These are phyloP conservation scores for Teleogryllus oceanicus DNA, from an alignment of 2,888 invertebrate genomes.

Conservation along the genomic window DNA sequence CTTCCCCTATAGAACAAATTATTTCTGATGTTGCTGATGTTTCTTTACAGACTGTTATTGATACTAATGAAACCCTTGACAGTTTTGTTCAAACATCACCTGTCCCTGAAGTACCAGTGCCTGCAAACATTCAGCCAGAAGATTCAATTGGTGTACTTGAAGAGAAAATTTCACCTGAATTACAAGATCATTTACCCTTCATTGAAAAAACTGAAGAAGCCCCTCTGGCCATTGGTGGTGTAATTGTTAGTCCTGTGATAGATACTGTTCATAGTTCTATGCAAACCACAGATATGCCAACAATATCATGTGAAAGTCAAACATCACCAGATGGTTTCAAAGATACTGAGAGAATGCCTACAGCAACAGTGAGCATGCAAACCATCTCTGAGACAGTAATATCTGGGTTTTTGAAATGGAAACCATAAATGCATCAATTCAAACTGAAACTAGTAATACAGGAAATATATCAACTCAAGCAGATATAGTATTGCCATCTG, in stretches of 20 bases:
- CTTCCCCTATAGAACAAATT: too few relatives aligned
- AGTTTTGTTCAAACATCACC: conserved; percentile 52
- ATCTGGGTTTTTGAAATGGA: not conserved
- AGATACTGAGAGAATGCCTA: not conserved
- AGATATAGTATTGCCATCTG: not conserved
- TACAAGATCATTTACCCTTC: too few relatives aligned
- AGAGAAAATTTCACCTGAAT: too few relatives aligned
- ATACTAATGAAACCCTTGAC: conserved; percentile 29
- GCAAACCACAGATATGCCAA: not conserved
- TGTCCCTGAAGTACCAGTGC: conserved; percentile 50
- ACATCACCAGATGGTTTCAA: not conserved
- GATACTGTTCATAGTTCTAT: not conserved
- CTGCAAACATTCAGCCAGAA: conserved; percentile 40
- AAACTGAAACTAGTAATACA: not conserved
- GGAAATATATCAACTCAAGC: not conserved
- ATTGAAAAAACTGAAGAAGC: too few relatives aligned
- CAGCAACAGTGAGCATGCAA: not conserved
- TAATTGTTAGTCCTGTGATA: too few relatives aligned
- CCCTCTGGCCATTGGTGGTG: too few relatives aligned
- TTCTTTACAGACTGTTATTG: conserved; percentile 23
- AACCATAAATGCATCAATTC: too few relatives aligned
- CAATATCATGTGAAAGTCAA: conserved; percentile 2
- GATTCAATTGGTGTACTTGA: conserved; percentile 50
- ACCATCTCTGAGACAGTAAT: not conserved
- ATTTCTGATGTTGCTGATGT: conserved; percentile 38